Evolutionary conservation across 2,797 vertebrate genomes (phyloP).

Genomic region (Eospalax fontanierii): DNA sequence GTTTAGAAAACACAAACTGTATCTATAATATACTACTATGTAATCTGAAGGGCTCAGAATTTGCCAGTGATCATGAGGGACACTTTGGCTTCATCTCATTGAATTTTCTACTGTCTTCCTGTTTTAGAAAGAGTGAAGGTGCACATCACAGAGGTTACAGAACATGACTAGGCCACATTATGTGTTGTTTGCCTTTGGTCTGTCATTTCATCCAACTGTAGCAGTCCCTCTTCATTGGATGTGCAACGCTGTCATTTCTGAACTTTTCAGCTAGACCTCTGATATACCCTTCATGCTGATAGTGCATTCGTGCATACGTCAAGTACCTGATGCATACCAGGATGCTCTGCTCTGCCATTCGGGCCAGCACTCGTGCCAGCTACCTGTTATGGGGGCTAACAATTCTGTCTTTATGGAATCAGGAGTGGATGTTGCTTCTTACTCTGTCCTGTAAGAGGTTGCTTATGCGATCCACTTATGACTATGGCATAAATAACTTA

Average conservation of each 20-base stretch:
- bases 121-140: not conserved
- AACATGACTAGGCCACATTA: rapidly evolving
- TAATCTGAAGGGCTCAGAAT: not conserved
- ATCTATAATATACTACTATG: not conserved
- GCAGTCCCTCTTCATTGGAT: rapidly evolving
- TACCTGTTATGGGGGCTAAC: not conserved
- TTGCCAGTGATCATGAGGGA: not conserved
- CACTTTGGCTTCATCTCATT: not conserved
- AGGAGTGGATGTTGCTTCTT: not conserved
- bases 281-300: not conserved
- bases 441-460: not conserved
- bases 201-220: rapidly evolving
- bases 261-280: not conserved
- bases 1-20: not conserved
- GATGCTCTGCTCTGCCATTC: not conserved
- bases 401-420: not conserved
- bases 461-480: not conserved
- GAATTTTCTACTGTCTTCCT: not conserved
- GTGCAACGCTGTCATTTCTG: not conserved
- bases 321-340: not conserved
- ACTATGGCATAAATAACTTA: conserved; percentile 60
- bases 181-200: not conserved
- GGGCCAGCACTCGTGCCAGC: not conserved
- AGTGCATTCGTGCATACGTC: not conserved
- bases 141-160: rapidly evolving